Evolutionary conservation across 2,888 invertebrate species (phyloP), one percentile per base, ranked within the genome.

Genomic region (Sinelater perroti): DNA sequence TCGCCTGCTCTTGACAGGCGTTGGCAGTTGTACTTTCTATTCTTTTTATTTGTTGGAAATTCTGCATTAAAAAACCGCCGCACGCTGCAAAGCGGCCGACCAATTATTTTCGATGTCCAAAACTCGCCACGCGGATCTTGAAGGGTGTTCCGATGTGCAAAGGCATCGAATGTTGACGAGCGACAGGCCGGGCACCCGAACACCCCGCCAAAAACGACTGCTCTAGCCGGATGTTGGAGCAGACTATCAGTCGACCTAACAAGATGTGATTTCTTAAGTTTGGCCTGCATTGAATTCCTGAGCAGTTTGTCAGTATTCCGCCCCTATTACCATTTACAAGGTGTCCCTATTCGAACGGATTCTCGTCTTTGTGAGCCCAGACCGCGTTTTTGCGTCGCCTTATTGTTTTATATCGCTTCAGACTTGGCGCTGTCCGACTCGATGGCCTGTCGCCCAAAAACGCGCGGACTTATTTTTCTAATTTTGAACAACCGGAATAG

Each of bases 1-100:
- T 62, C 62, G 54, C 61, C 61, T 60, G 51, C 49, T 54, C 49
- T 59, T 59, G 61, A 61, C 61, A 54, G 57, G 55, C 42, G 56
- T 58, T 52, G 49, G 54, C 33, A 35, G 46, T 60, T 56, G 10
- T 5, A 45, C 35, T n/a, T n/a, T n/a, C n/a, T 40, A 55, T 31
- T 55, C 38, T 57, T 53, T 57, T 54, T 58, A 40, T 40, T 24
- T 21, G 8, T 2, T n/a, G n/a, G n/a, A n/a, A 21, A 24, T 1
- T 13, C 24, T 40, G 4, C 44, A 56, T 52, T 42, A 45, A 51
- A 10, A 51, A 55, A 55, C 45, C 20, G 16, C 50, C 50, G 24
- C 51, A 45, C 49, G 31, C 13, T 10, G 10, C 1, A 10, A 30
- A 30, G 13, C 10, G 4, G 28, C 28, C 10, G 13, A n/a, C n/a